phyloP scores from a whole-genome alignment of 2,797 vertebrate genomes.

The Myotis pilosus region DNA sequence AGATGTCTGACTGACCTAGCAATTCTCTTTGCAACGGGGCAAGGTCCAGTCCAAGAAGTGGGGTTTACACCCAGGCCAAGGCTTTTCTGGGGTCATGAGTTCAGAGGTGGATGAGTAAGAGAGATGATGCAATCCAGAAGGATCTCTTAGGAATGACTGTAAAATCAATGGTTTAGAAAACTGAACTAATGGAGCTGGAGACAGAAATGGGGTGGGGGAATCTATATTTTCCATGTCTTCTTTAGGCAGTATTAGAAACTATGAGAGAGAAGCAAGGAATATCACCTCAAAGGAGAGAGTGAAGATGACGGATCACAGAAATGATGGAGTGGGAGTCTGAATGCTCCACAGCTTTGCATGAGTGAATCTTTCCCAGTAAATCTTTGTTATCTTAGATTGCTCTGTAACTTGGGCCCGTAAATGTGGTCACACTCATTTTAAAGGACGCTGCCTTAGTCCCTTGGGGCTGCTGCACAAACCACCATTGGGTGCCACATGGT shows the following conservation, averaged over 20 bases:
- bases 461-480: not conserved
- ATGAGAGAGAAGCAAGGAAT: not conserved
- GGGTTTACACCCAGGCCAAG: not conserved
- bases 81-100: not conserved
- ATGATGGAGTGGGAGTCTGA: not conserved
- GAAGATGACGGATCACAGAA: not conserved
- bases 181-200: not conserved
- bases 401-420: conserved; percentile 55
- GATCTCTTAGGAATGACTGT: not conserved
- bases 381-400: conserved; percentile 1
- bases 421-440: conserved; percentile 1
- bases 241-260: not conserved
- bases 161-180: conserved; percentile 32
- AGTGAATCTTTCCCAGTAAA: not conserved
- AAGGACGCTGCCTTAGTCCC: not conserved
- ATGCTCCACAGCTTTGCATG: not conserved
- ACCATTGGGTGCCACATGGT: not conserved
- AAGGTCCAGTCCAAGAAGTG: not conserved
- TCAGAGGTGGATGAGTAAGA: conserved; percentile 14
- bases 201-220: not conserved
- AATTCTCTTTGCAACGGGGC: not conserved
- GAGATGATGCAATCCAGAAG: not conserved
- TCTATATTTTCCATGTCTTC: not conserved
- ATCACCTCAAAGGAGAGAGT: not conserved
- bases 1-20: not conserved